Conservation (phyloP, 1,140 invertebrate species). For the Drosophila santomea region DNA sequence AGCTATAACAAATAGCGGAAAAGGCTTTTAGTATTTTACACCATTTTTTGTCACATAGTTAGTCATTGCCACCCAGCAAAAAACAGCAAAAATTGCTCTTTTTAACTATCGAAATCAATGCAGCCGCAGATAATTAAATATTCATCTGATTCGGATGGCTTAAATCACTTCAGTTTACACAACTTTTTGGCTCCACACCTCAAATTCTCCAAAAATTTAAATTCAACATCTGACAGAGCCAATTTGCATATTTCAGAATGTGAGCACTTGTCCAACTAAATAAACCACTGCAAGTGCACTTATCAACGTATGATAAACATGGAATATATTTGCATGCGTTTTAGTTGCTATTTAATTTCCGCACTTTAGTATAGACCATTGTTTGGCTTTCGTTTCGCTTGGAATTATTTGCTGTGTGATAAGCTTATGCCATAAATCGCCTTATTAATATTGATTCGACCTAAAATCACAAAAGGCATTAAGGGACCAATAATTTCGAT, state of each 20-base stretch:
- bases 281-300: slow-evolving; percentile 27
- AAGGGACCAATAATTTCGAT: neutral
- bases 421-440: neutral
- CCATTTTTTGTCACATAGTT: neutral
- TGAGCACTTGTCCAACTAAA: slow-evolving; percentile 8
- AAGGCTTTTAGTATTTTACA: neutral
- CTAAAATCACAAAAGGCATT: neutral
- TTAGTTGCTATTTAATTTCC: neutral
- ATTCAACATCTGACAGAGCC: slow-evolving; percentile 30
- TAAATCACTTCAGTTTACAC: slow-evolving; percentile 32
- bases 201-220: slow-evolving; percentile 16
- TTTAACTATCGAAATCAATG: slow-evolving; percentile 11
- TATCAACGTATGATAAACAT: slow-evolving; percentile 13
- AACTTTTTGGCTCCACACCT: slow-evolving; percentile 40
- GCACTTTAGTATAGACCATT: neutral
- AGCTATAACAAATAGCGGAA: neutral
- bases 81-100: slow-evolving; percentile 6
- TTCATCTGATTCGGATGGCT: slow-evolving; percentile 36
- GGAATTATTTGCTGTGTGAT: neutral
- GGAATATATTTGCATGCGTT: slow-evolving; percentile 8
- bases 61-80: neutral
- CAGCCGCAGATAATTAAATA: slow-evolving; percentile 39
- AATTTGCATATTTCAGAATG: slow-evolving; percentile 45
- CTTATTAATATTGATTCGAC: neutral
- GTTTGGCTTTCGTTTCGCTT: neutral